A percentile compares a stretch with the other conserved stretches of the same genome.
phyloP scores from a whole-genome alignment of 2,113 vertebrate genomes.

The Oreochromis tanganicae region DNA sequence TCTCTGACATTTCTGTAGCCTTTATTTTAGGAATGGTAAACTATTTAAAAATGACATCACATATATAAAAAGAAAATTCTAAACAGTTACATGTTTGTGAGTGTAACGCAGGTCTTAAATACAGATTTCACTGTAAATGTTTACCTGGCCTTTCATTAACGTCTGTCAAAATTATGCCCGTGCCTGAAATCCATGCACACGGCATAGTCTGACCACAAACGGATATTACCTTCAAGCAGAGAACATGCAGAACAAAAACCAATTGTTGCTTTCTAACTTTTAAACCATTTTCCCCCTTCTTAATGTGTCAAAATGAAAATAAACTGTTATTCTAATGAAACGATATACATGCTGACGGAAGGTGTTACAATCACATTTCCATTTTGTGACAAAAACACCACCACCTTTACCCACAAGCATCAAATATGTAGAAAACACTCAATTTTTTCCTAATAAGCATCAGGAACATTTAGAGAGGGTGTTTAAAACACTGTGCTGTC shows the following conservation, averaged over 20 bases:
- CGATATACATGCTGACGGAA: neutral
- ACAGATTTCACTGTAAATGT: neutral
- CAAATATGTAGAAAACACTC: neutral
- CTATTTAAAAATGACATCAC: neutral
- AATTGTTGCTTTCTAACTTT: neutral
- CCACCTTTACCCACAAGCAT: neutral
- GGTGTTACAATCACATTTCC: neutral
- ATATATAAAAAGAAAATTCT: neutral
- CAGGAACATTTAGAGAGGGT: neutral
- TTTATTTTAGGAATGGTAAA: constrained; percentile 27
- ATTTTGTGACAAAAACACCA: neutral
- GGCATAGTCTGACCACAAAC: neutral
- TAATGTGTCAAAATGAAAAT: neutral
- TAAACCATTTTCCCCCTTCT: neutral
- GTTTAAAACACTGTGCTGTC: neutral
- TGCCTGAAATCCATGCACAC: neutral
- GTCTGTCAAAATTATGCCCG: neutral
- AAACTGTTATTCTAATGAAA: neutral
- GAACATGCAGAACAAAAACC: neutral
- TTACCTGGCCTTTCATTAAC: neutral
- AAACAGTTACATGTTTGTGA: neutral
- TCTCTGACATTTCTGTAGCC: neutral
- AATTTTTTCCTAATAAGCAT: neutral
- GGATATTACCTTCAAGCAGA: neutral
- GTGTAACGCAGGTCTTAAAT: neutral